Conservation (phyloP, 2,888 invertebrate species). For the Melangyna quadrimaculata region DNA sequence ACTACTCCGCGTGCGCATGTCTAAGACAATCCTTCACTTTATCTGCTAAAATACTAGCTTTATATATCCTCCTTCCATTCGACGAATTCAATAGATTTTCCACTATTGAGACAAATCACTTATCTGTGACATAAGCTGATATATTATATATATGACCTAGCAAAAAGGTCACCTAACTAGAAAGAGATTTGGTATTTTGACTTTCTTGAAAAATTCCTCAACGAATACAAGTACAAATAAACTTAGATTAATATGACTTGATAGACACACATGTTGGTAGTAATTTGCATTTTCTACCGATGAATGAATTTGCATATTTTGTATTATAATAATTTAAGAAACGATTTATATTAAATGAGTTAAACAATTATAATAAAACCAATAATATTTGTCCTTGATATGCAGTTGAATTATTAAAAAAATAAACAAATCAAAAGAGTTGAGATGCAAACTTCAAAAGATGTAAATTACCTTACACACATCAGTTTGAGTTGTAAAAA, state of each 20-base stretch:
- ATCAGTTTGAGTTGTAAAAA: not conserved
- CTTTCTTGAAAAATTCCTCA: not conserved
- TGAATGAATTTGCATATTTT: not conserved
- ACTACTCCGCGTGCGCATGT: no score
- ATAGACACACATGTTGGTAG: not conserved
- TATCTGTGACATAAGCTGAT: slow-evolving; percentile 17
- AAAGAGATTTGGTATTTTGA: slow-evolving; percentile 16
- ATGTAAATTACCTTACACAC: not conserved
- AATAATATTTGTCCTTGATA: no score
- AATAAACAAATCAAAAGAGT: slow-evolving; percentile 37
- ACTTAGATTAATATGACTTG: not conserved
- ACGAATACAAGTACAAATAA: not conserved
- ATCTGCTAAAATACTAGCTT: not conserved
- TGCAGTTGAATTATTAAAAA: not conserved
- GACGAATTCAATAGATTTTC: not conserved
- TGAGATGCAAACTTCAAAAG: not conserved
- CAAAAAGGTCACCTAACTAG: slow-evolving; percentile 28
- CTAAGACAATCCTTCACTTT: not conserved
- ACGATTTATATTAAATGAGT: not conserved
- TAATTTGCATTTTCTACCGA: not conserved
- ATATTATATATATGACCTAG: slow-evolving; percentile 32
- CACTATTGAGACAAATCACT: not conserved
- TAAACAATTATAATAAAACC: no score
- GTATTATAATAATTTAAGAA: not conserved
- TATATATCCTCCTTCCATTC: not conserved